These are phyloP conservation scores for Takifugu rubripes DNA, from an alignment of 2,797 vertebrate genomes.

Conservation along the genomic window DNA sequence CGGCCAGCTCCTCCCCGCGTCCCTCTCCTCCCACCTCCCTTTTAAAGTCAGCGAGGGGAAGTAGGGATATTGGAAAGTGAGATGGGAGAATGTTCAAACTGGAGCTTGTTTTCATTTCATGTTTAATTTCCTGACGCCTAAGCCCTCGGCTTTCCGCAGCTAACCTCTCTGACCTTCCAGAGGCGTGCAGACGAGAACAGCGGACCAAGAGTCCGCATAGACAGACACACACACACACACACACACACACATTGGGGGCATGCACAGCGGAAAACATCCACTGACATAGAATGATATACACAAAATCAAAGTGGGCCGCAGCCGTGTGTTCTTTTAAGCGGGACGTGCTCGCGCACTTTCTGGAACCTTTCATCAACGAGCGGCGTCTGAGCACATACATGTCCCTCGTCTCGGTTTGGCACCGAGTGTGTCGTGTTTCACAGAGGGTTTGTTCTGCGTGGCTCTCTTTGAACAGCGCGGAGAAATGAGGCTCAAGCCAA, in stretches of 20 bases:
- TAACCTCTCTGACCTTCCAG: conserved; percentile 76
- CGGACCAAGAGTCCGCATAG: conserved; percentile 42
- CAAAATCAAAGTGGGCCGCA: conserved; percentile 29
- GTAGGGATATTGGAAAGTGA: conserved; percentile 88
- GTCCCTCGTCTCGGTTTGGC: conserved; percentile 31
- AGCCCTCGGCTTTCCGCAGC: conserved; percentile 88
- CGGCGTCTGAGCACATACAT: conserved; percentile 31
- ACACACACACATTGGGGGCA: conserved; percentile 2
- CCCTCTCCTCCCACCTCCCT: conserved; percentile 63
- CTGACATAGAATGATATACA: neutral
- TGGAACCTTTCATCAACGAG: conserved; percentile 37
- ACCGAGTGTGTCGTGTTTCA: conserved; percentile 62
- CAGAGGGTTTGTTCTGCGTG: conserved; percentile 40
- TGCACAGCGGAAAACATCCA: conserved; percentile 13
- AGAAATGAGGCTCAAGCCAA: conserved; percentile 56
- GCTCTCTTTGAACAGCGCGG: conserved; percentile 58
- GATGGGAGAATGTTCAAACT: conserved; percentile 90
- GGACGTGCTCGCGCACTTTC: conserved; percentile 21
- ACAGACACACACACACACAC: conserved; percentile 22
- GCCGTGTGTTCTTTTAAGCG: conserved; percentile 33
- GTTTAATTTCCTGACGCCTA: conserved; percentile 99
- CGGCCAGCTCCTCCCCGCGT: conserved; percentile 14
- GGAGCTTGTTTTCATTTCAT: conserved; percentile 97
- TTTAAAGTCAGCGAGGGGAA: conserved; percentile 74
- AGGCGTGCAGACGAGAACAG: conserved; percentile 65